These are phyloP conservation scores for Vanessa cardui DNA, from an alignment of 2,888 invertebrate genomes.

Conservation along the genomic window DNA sequence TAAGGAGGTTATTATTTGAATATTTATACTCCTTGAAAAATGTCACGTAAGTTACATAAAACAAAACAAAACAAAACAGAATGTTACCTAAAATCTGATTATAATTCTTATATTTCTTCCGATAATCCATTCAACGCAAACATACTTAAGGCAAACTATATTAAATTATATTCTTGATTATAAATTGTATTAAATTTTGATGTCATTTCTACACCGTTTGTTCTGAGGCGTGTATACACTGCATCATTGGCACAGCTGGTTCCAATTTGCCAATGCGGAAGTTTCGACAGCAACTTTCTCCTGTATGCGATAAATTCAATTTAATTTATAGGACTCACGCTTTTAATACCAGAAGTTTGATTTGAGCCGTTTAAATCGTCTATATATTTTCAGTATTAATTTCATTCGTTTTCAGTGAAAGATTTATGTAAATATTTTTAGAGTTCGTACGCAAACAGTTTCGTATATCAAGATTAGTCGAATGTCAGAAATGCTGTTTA, in stretches of 20 bases:
- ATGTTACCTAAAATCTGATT: too few species aligned
- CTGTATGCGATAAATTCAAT: conserved; percentile 34
- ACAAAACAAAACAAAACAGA: too few species aligned
- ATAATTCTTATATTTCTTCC: too few species aligned
- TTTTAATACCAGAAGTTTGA: conserved; percentile 24
- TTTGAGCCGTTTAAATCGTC: conserved; percentile 6
- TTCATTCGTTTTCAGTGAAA: background rate
- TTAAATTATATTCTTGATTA: too few species aligned
- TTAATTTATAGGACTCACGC: conserved; percentile 40
- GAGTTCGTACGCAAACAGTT: too few species aligned
- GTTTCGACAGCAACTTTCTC: conserved; percentile 35
- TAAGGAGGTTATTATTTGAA: too few species aligned
- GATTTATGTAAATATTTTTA: background rate
- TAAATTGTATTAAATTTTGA: background rate
- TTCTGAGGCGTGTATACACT: conserved; percentile 1
- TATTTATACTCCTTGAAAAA: too few species aligned
- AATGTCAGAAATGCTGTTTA: too few species aligned
- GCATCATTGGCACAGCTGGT: conserved; percentile 21
- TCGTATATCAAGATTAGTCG: too few species aligned
- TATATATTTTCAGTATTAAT: conserved; percentile 7
- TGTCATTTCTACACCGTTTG: background rate
- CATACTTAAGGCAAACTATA: too few species aligned
- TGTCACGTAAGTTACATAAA: too few species aligned
- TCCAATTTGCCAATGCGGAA: conserved; percentile 38
- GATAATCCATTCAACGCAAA: too few species aligned